Evolutionary conservation across 2,888 invertebrate genomes (phyloP).

Genomic region (Sinelater perroti): DNA sequence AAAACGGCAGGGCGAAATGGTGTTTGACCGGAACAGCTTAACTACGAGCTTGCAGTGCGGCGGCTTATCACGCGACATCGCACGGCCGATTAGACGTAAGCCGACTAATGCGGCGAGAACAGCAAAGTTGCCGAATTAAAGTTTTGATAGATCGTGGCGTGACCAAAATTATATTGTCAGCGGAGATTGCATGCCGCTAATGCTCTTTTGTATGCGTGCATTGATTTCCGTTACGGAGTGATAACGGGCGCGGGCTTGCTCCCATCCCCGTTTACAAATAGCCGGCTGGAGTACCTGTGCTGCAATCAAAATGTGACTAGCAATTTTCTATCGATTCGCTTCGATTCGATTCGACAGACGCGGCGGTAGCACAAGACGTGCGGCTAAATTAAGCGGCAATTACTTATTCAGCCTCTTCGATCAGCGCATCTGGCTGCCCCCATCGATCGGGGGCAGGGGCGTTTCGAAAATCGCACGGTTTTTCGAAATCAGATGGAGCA

Average conservation of each 20-base stretch:
- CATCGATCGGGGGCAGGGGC: too few species aligned
- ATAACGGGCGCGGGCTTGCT: not conserved
- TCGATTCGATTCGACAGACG: too few species aligned
- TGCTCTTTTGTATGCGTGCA: constrained; percentile 6
- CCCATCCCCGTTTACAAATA: constrained; percentile 1
- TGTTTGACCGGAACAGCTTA: too few species aligned
- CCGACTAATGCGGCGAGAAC: constrained; percentile 15
- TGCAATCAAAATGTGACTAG: constrained; percentile 24
- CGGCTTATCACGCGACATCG: constrained; percentile 17
- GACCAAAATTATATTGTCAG: constrained; percentile 20
- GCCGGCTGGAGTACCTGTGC: constrained; percentile 14
- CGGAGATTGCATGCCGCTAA: constrained; percentile 8
- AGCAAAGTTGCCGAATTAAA: constrained; percentile 12
- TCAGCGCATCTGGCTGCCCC: constrained; percentile 18
- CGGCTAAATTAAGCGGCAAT: constrained; percentile 25
- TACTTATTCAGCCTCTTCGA: constrained; percentile 31
- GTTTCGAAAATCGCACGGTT: constrained; percentile 15
- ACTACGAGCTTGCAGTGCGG: too few species aligned
- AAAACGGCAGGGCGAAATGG: too few species aligned
- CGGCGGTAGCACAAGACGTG: constrained; percentile 8
- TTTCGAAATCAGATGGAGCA: constrained; percentile 32
- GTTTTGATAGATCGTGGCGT: constrained; percentile 11
- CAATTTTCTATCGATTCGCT: constrained; percentile 24
- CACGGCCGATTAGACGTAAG: not conserved
- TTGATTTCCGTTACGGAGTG: constrained; percentile 8